These are phyloP conservation scores for Paracyclopina nana DNA, from an alignment of 1,140 invertebrate species.

Conservation along the genomic window DNA sequence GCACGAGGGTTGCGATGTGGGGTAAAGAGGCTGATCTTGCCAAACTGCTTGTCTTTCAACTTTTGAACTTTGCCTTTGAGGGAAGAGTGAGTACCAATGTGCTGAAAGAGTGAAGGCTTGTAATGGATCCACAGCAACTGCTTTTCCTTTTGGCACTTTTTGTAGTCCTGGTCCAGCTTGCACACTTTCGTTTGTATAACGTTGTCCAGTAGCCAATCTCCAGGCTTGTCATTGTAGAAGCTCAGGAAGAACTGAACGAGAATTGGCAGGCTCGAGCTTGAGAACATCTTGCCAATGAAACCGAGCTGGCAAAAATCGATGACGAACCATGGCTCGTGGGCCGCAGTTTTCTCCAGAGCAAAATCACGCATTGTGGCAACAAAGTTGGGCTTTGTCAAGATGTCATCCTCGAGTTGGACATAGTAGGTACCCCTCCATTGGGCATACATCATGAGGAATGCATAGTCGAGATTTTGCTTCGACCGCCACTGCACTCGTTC, in stretches of 20 bases:
- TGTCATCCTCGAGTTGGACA: slow-evolving; percentile 78
- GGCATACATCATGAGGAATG: slow-evolving; percentile 87
- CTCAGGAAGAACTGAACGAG: slow-evolving; percentile 82
- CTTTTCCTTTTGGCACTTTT: slow-evolving; percentile 63
- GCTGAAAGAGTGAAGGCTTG: slow-evolving; percentile 83
- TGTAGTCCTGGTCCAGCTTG: slow-evolving; percentile 50
- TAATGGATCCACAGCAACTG: slow-evolving; percentile 61
- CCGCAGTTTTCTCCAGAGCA: slow-evolving; percentile 51
- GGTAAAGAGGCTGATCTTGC: slow-evolving; percentile 58
- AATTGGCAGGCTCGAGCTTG: slow-evolving; percentile 62
- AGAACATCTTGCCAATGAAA: slow-evolving; percentile 86
- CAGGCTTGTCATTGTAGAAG: slow-evolving; percentile 88
- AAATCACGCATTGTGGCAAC: slow-evolving; percentile 57
- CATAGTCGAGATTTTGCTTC: slow-evolving; percentile 89
- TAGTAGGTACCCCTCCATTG: slow-evolving; percentile 39
- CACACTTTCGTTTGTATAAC: slow-evolving; percentile 77
- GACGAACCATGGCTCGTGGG: slow-evolving; percentile 67
- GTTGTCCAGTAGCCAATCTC: slow-evolving; percentile 86
- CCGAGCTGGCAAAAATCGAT: slow-evolving; percentile 83
- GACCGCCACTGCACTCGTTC: slow-evolving; percentile 82
- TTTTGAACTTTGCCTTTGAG: slow-evolving; percentile 92
- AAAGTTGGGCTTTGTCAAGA: slow-evolving; percentile 53
- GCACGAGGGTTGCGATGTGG: slow-evolving; percentile 64
- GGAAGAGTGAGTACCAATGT: slow-evolving; percentile 85
- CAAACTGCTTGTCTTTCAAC: slow-evolving; percentile 84